These are phyloP conservation scores for Drosophila parvula DNA, from an alignment of 1,140 invertebrate genomes.

Conservation along the genomic window DNA sequence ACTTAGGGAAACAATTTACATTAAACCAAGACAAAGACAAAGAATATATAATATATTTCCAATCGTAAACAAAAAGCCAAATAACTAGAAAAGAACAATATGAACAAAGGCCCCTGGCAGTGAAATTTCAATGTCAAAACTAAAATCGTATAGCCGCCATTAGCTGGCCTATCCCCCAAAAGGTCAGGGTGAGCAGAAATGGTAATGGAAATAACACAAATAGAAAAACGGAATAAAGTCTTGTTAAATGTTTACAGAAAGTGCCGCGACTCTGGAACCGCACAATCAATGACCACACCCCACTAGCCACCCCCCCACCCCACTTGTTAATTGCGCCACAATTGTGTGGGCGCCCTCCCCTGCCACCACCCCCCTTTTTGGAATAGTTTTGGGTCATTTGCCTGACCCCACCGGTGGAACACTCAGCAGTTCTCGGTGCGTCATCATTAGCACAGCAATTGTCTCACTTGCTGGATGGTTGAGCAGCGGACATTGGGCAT, in stretches of 20 bases:
- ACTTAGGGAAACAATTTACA: not conserved
- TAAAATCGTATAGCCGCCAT: conserved; percentile 9
- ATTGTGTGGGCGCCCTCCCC: conserved; percentile 16
- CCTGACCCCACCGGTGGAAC: conserved; percentile 35
- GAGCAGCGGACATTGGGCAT: conserved; percentile 38
- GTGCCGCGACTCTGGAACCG: conserved; percentile 3
- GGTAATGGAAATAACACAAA: conserved; percentile 26
- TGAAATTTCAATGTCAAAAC: conserved; percentile 50
- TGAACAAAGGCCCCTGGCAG: conserved; percentile 20
- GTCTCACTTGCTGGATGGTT: conserved; percentile 22
- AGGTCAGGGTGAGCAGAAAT: conserved; percentile 42
- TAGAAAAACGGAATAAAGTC: conserved; percentile 26
- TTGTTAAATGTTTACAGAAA: conserved; percentile 33
- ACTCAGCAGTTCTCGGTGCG: conserved; percentile 38
- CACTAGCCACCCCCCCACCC: not conserved
- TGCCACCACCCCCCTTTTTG: not conserved
- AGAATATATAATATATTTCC: conserved; percentile 3
- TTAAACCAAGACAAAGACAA: conserved; percentile 14
- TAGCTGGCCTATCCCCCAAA: conserved; percentile 3
- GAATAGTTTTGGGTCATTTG: conserved; percentile 52
- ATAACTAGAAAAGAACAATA: not conserved
- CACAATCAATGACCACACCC: conserved; percentile 40
- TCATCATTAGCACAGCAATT: conserved; percentile 48
- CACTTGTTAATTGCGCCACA: conserved; percentile 33
- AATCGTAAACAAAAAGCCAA: not conserved